A percentile compares a stretch with the other conserved stretches of the same genome.
Evolutionary conservation across 1,140 invertebrate species (phyloP).

Genomic region (Drosophila lini): DNA sequence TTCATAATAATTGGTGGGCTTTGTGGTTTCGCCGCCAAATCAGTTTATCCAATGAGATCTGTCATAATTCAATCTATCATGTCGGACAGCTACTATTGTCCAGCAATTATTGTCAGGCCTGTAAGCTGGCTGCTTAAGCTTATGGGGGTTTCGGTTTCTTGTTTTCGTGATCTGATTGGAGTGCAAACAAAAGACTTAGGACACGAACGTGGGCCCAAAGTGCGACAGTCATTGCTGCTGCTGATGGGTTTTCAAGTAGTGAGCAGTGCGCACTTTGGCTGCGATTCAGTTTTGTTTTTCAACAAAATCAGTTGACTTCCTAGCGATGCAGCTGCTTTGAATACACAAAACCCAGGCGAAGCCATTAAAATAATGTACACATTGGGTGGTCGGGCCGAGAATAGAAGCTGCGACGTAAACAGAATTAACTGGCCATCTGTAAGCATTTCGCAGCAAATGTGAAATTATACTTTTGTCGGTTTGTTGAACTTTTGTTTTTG

Average conservation of each 20-base stretch:
- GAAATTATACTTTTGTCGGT: slow-evolving; percentile 41
- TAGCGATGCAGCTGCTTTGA: slow-evolving; percentile 20
- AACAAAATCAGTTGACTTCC: slow-evolving; percentile 50
- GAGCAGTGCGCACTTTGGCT: slow-evolving; percentile 22
- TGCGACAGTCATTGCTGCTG: slow-evolving; percentile 21
- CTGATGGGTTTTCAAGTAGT: slow-evolving; percentile 28
- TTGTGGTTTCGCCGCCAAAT: slow-evolving; percentile 33
- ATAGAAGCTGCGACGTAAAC: slow-evolving; percentile 31
- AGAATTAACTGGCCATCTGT: slow-evolving; percentile 51
- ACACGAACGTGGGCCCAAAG: slow-evolving; percentile 53
- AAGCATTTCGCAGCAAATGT: slow-evolving; percentile 27
- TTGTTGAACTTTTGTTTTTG: slow-evolving; percentile 65
- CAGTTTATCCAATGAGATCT: slow-evolving; percentile 47
- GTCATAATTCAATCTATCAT: slow-evolving; percentile 42
- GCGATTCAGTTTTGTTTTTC: slow-evolving; percentile 16
- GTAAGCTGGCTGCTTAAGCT: slow-evolving; percentile 7
- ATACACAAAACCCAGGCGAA: slow-evolving; percentile 7
- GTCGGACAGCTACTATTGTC: slow-evolving; percentile 2
- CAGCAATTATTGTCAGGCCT: slow-evolving; percentile 26
- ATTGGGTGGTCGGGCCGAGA: slow-evolving; percentile 46
- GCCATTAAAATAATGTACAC: slow-evolving; percentile 24
- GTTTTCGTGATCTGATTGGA: slow-evolving; percentile 25
- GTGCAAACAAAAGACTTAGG: slow-evolving; percentile 68
- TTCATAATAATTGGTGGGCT: slow-evolving; percentile 29
- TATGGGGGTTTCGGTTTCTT: slow-evolving; percentile 21